Conservation (phyloP, 2,113 vertebrate species). For the Dolichotis patagonum region DNA sequence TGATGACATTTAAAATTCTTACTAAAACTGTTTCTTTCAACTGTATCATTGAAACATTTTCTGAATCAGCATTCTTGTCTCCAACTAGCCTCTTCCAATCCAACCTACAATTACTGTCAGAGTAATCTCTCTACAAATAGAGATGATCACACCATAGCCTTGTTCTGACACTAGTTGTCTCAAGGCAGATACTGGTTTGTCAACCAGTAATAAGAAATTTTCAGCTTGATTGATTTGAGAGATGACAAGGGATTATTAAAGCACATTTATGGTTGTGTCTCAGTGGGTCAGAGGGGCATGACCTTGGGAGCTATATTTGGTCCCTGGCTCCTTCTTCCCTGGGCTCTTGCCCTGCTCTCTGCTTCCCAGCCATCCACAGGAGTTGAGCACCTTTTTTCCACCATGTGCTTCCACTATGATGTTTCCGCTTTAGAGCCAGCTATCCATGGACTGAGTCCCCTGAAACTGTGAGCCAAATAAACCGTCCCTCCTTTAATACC, state of each 20-base stretch:
- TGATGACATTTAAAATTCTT: conserved; percentile 47
- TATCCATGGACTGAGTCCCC: neutral
- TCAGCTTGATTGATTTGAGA: neutral
- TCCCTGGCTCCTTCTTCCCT: neutral
- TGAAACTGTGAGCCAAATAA: neutral
- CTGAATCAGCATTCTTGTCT: neutral
- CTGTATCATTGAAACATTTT: neutral
- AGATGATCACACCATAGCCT: neutral
- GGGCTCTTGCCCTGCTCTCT: neutral
- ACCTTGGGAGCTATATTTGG: too few species aligned
- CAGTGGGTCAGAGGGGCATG: neutral
- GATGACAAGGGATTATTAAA: neutral
- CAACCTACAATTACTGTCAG: neutral
- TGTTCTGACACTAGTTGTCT: neutral
- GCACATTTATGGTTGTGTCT: neutral
- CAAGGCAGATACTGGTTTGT: neutral
- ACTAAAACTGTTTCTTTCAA: neutral
- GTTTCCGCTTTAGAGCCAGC: neutral
- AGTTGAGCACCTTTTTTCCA: neutral
- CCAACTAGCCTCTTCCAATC: neutral
- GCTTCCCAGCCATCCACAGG: neutral
- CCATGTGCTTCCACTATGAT: neutral
- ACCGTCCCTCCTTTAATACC: neutral
- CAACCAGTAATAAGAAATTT: neutral
- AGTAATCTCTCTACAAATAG: neutral